Evolutionary conservation across 2,113 vertebrate species (phyloP).

Genomic region (Nothoprocta perdicaria): DNA sequence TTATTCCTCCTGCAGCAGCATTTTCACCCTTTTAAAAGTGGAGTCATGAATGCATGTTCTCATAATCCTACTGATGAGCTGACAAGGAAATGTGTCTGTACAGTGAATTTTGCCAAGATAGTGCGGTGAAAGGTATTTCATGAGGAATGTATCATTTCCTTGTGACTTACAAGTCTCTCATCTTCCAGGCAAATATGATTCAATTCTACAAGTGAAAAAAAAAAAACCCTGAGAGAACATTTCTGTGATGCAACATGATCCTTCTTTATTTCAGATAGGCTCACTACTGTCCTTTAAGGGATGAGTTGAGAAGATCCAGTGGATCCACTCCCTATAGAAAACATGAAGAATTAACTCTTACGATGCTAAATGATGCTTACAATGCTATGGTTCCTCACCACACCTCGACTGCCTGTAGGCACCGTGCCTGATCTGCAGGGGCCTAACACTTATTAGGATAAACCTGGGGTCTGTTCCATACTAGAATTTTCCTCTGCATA

Average conservation of each 20-base stretch:
- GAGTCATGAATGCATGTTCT: not conserved
- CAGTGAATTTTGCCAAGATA: not conserved
- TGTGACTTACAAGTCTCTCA: not conserved
- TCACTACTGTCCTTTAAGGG: not conserved
- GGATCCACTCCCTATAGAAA: not conserved
- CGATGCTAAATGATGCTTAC: not conserved
- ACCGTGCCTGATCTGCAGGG: not conserved
- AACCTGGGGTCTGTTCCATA: not conserved
- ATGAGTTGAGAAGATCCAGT: not conserved
- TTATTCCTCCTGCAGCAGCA: not conserved
- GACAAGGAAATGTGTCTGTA: rapidly evolving
- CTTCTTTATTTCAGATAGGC: not conserved
- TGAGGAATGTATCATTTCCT: not conserved
- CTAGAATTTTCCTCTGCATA: not conserved
- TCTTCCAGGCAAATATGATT: not conserved
- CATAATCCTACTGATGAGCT: not conserved
- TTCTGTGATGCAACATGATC: not conserved
- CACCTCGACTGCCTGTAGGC: not conserved
- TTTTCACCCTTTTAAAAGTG: not conserved
- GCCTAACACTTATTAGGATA: not conserved
- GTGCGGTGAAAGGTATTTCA: not conserved
- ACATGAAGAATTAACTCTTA: not conserved
- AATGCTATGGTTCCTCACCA: too few relatives aligned
- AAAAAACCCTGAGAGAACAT: not conserved
- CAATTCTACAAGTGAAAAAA: not conserved